phyloP scores from a whole-genome alignment of 2,113 vertebrate species.

The Spizaetus ornatus region DNA sequence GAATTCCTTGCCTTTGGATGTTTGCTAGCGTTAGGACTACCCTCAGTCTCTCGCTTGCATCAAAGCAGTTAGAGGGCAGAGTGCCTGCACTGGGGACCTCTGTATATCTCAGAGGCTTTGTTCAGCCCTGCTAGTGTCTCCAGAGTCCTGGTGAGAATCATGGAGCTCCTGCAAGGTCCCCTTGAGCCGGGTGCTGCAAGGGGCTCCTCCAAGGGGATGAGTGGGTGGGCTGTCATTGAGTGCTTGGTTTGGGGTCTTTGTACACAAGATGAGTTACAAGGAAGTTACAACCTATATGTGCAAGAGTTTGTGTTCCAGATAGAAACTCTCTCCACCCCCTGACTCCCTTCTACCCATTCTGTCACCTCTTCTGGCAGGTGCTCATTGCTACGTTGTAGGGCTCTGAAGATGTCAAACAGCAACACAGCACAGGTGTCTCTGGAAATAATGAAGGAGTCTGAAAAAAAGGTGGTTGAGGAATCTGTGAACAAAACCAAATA shows the following conservation, averaged over 20 bases:
- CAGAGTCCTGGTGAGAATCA: neutral
- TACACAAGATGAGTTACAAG: neutral
- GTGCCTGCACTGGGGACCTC: neutral
- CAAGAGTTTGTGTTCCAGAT: neutral
- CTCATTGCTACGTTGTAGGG: neutral
- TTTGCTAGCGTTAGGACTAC: neutral
- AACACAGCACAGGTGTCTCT: conserved; percentile 77
- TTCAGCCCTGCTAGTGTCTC: neutral
- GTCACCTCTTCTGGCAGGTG: conserved; percentile 46
- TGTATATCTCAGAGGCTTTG: neutral
- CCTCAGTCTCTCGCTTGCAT: neutral
- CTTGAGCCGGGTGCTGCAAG: neutral
- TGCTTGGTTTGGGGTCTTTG: neutral
- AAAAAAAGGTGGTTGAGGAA: conserved; percentile 81
- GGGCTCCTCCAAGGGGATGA: neutral
- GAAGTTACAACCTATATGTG: rapidly evolving
- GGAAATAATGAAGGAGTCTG: conserved; percentile 85
- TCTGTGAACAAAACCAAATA: conserved; percentile 80
- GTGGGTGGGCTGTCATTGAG: neutral
- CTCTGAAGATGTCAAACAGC: conserved; percentile 82
- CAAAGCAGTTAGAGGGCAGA: neutral
- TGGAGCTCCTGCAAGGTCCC: neutral
- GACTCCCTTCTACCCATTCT: neutral
- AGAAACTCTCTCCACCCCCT: neutral
- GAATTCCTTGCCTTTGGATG: neutral